Evolutionary conservation across 2,797 vertebrate species (phyloP), one percentile per base, ranked within the genome.

Genomic region (Notolepis coatsorum): DNA sequence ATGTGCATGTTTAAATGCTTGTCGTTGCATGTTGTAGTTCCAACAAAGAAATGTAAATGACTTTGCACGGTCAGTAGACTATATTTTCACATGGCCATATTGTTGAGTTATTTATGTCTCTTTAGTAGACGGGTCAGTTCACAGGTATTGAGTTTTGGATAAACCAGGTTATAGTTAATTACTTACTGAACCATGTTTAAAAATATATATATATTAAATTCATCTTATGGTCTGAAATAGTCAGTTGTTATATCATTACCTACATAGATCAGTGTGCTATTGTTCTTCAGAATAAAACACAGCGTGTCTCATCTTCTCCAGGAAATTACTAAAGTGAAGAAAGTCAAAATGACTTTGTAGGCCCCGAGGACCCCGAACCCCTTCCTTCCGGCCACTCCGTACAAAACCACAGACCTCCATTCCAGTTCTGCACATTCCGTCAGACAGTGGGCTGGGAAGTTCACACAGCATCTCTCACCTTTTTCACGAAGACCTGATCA

Each of bases 271-370:
- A 1, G 28, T 33, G 18, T n/a, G n/a, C 21, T 2, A 35, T 31
- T 2, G 23, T 31, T 35, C 30, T 18, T 37, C n/a, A 47, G 24
- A n/a, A 2, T 18, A 20, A 28, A 15, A 8, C 7, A 15, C 6
- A n/a, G 6, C 6, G 13, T 61, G 15, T 45, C 10, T 59, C 13
- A 33, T n/a, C 12, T 38, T 60, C 7, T 65, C 1, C 55, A 93
- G 91, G 91, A 91, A 87, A 91, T 93, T 10, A 68, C 42, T 15
- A 78, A 66, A 31, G 89, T 93, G 38, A 89, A 88, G 74, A 84
- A 87, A 38, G 41, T 49, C 52, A 74, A 52, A 37, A 53, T 54
- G 50, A 82, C 87, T 24, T 83, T 61, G 2, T 91, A 87, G 15
- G 30, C 9, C 56, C 54, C 1, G 8, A 18, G 38, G 47, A 24